Percentiles rank a stretch among this genome's conserved stretches.
Conservation (phyloP, 2,113 vertebrate genomes). For the Colistium nudipinnis region DNA sequence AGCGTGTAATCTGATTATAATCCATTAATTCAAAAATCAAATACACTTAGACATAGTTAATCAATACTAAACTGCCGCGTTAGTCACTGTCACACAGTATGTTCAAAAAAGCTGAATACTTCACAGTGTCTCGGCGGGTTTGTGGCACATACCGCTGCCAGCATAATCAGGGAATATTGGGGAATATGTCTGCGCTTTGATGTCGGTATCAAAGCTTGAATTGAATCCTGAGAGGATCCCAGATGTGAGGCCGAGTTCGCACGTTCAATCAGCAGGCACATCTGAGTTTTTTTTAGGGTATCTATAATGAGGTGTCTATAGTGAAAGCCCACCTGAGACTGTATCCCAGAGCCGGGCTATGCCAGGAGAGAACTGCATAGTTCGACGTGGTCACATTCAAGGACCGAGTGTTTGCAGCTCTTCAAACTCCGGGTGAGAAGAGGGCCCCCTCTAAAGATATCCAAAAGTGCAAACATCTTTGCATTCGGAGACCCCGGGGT, state of each 20-base stretch:
- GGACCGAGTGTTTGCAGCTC: too few species aligned
- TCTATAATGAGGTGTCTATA: not conserved
- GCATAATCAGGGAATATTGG: not conserved
- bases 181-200: not conserved
- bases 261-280: not conserved
- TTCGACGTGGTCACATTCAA: too few species aligned
- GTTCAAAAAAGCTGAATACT: conserved; percentile 11
- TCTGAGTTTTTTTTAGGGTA: not conserved
- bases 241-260: not conserved
- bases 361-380: not conserved
- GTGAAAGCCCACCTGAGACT: not conserved
- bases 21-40: conserved; percentile 2
- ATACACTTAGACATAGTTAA: not conserved
- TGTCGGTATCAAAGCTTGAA: not conserved
- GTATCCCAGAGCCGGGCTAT: not conserved
- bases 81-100: not conserved
- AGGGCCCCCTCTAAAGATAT: too few species aligned
- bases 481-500: too few species aligned
- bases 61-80: not conserved
- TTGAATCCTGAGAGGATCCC: not conserved
- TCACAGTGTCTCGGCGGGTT: not conserved
- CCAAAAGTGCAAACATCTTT: too few species aligned
- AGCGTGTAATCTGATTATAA: conserved; percentile 1
- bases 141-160: not conserved
- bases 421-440: too few species aligned